Conservation (phyloP, 1,140 invertebrate species). For the Brachionus sp. region DNA sequence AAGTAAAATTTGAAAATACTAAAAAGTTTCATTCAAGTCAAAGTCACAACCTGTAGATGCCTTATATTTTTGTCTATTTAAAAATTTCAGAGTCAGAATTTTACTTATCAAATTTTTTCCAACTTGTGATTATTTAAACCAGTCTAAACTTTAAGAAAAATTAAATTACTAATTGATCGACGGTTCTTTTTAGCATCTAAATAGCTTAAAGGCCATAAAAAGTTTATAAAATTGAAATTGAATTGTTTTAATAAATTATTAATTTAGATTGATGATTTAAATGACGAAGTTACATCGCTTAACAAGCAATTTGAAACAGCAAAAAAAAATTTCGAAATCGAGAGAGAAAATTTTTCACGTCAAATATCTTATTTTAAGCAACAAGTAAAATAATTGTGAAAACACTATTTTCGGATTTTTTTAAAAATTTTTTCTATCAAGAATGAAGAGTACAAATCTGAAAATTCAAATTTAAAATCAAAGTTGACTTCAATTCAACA, state of each 20-base stretch:
- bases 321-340: not conserved
- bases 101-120: too few species aligned
- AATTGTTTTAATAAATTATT: not conserved
- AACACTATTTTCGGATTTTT: not conserved
- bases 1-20: too few species aligned
- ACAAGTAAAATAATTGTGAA: not conserved
- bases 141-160: too few species aligned
- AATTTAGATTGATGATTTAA: conserved; percentile 15
- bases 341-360: not conserved
- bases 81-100: too few species aligned
- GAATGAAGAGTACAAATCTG: conserved; percentile 2
- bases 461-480: not conserved
- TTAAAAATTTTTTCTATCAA: not conserved
- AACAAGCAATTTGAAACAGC: conserved; percentile 22
- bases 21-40: too few species aligned
- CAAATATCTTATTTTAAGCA: conserved; percentile 13
- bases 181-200: too few species aligned
- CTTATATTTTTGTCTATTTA: too few species aligned
- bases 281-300: not conserved
- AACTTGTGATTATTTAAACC: too few species aligned
- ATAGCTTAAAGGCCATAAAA: too few species aligned
- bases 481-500: not conserved
- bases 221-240: not conserved
- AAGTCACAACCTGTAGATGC: too few species aligned
- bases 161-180: too few species aligned